A percentile compares a stretch with the other conserved stretches of the same genome.
Conservation (phyloP, 1,140 invertebrate species). For the Watersipora subatra region DNA sequence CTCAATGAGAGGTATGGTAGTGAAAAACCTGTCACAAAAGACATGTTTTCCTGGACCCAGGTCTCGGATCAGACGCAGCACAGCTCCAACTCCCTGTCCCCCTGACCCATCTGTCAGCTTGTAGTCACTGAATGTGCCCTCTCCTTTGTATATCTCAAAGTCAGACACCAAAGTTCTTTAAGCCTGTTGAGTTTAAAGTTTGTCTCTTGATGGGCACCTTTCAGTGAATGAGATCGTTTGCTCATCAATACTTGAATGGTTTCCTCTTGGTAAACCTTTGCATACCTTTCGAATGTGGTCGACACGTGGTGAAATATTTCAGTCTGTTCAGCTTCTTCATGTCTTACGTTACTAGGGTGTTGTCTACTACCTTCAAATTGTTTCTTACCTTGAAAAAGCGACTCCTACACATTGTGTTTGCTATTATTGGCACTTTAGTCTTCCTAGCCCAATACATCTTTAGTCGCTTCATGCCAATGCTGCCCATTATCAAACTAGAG, state of each 20-base stretch:
- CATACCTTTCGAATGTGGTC: slow-evolving; percentile 23
- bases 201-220: slow-evolving; percentile 29
- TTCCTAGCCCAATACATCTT: slow-evolving; percentile 21
- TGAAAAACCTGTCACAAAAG: slow-evolving; percentile 33
- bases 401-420: slow-evolving; percentile 17
- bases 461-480: slow-evolving; percentile 9
- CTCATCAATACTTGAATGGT: slow-evolving; percentile 25
- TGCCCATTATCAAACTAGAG: slow-evolving; percentile 16
- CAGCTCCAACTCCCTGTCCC: slow-evolving; percentile 2
- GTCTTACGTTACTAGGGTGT: slow-evolving; percentile 5
- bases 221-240: slow-evolving; percentile 26
- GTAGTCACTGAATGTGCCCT: not conserved
- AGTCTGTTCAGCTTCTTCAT: slow-evolving; percentile 22
- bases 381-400: slow-evolving; percentile 14
- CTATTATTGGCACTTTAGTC: slow-evolving; percentile 12
- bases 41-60: slow-evolving; percentile 19
- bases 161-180: slow-evolving; percentile 36
- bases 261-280: slow-evolving; percentile 21
- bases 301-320: slow-evolving; percentile 31
- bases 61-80: slow-evolving; percentile 24
- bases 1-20: slow-evolving; percentile 13
- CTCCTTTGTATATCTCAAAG: slow-evolving; percentile 34
- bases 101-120: not conserved
- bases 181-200: slow-evolving; percentile 36
- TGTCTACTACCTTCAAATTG: slow-evolving; percentile 17